Evolutionary conservation across 2,113 vertebrate species (phyloP).

Genomic region (Herpetotheres cachinnans): DNA sequence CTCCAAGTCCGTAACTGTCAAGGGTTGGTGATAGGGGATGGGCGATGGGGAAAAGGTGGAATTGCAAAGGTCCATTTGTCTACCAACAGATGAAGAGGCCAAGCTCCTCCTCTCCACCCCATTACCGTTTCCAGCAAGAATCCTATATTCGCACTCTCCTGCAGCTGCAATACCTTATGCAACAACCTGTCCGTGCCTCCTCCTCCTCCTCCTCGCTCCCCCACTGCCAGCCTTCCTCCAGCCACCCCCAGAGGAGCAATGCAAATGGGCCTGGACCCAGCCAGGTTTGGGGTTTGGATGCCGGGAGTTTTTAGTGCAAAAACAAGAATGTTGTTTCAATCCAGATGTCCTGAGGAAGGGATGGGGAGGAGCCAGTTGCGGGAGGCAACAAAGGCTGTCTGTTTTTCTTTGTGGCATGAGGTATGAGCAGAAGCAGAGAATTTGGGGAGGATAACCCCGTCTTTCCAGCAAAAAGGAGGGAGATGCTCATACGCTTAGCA

Average conservation of each 20-base stretch:
- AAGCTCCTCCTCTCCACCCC: not conserved
- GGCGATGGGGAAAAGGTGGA: not conserved
- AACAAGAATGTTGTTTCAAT: constrained; percentile 64
- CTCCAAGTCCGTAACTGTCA: not conserved
- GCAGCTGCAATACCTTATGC: not conserved
- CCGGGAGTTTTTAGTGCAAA: constrained; percentile 49
- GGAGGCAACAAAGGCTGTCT: not conserved
- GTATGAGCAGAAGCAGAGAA: not conserved
- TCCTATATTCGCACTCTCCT: not conserved
- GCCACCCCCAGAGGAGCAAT: constrained; percentile 37
- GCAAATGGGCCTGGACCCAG: constrained; percentile 29
- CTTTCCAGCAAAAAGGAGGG: not conserved
- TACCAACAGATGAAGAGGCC: not conserved
- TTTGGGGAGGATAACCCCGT: not conserved
- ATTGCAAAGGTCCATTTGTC: not conserved
- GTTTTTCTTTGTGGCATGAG: not conserved
- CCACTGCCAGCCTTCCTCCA: not conserved
- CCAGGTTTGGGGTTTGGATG: constrained; percentile 20
- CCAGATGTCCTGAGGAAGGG: constrained; percentile 41
- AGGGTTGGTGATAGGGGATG: not conserved
- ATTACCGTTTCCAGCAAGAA: constrained; percentile 48
- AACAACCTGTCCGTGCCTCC: constrained; percentile 16
- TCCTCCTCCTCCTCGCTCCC: not conserved
- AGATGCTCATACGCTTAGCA: not conserved
- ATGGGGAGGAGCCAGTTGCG: not conserved